phyloP scores from a whole-genome alignment of 2,888 invertebrate genomes.

The Polydrusus tereticollis region DNA sequence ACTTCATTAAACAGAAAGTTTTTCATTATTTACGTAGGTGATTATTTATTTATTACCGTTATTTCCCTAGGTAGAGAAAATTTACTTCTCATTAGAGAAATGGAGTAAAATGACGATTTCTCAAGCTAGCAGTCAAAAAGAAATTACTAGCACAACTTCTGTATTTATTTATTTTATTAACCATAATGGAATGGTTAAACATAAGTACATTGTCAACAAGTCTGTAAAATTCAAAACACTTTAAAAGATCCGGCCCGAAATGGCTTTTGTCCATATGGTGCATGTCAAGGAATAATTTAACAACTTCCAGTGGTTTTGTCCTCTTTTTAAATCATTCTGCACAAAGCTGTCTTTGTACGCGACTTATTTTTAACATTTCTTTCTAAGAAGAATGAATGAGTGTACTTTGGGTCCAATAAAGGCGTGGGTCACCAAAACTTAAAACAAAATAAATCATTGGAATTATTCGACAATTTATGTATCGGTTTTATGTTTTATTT shows the following conservation, averaged over 20 bases:
- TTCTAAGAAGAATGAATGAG: slow-evolving; percentile 28
- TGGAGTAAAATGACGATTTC: too few species aligned
- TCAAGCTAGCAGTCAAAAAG: too few species aligned
- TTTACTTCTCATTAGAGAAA: too few species aligned
- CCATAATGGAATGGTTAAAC: not conserved
- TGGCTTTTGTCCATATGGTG: slow-evolving; percentile 23
- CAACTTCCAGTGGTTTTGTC: slow-evolving; percentile 16
- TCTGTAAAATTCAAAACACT: slow-evolving; percentile 12
- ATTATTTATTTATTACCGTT: too few species aligned
- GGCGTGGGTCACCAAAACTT: slow-evolving; percentile 13
- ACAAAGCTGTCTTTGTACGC: slow-evolving; percentile 23
- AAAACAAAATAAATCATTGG: slow-evolving; percentile 29
- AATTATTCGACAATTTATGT: not conserved
- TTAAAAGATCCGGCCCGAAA: slow-evolving; percentile 11
- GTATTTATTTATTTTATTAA: not conserved
- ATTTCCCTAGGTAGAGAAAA: too few species aligned
- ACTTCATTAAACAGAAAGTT: too few species aligned
- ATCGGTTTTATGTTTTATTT: not conserved
- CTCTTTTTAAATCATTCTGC: slow-evolving; percentile 9
- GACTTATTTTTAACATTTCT: slow-evolving; percentile 26
- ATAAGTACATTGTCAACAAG: not conserved
- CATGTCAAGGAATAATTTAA: slow-evolving; percentile 31
- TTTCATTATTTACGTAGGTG: too few species aligned
- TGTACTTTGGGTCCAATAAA: slow-evolving; percentile 3
- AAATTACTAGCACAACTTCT: not conserved